Evolutionary conservation across 2,888 invertebrate genomes (phyloP).

Genomic region (Hyposoter didymator): DNA sequence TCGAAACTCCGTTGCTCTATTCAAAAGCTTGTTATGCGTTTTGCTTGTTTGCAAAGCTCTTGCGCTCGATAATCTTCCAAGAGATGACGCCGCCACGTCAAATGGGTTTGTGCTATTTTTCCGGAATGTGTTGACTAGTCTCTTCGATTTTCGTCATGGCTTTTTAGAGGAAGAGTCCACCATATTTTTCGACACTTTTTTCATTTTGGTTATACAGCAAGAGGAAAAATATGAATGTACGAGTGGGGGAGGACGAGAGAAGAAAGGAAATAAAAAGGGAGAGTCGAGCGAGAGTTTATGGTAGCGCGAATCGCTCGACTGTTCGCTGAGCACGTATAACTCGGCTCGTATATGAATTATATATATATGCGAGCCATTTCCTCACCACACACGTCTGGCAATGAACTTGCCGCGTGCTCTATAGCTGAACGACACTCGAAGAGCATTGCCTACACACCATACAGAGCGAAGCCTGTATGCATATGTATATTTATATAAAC

Average conservation of each 20-base stretch:
- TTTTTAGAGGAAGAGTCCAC: not conserved
- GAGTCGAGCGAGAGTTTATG: constrained; percentile 57
- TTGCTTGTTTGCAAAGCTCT: not conserved
- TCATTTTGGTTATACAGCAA: constrained; percentile 7
- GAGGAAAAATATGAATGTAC: not conserved
- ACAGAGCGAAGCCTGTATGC: constrained; percentile 5
- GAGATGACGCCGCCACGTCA: not conserved
- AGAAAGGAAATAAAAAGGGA: constrained; percentile 51
- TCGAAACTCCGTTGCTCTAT: not conserved
- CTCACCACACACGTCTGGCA: constrained; percentile 73
- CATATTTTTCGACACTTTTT: constrained; percentile 6
- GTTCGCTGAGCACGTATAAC: constrained; percentile 73
- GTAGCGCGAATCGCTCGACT: constrained; percentile 73
- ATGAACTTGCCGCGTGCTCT: constrained; percentile 77
- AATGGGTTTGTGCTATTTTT: not conserved
- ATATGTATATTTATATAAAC: constrained; percentile 17
- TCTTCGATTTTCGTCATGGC: not conserved
- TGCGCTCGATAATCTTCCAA: not conserved
- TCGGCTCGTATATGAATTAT: constrained; percentile 16
- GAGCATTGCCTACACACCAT: constrained; percentile 42
- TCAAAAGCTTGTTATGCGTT: not conserved
- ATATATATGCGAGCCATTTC: constrained; percentile 70
- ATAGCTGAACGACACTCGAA: constrained; percentile 25
- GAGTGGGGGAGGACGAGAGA: constrained; percentile 37
- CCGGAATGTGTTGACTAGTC: not conserved